Conservation (phyloP, 2,888 invertebrate species). For the Caenorhabditis sp. region DNA sequence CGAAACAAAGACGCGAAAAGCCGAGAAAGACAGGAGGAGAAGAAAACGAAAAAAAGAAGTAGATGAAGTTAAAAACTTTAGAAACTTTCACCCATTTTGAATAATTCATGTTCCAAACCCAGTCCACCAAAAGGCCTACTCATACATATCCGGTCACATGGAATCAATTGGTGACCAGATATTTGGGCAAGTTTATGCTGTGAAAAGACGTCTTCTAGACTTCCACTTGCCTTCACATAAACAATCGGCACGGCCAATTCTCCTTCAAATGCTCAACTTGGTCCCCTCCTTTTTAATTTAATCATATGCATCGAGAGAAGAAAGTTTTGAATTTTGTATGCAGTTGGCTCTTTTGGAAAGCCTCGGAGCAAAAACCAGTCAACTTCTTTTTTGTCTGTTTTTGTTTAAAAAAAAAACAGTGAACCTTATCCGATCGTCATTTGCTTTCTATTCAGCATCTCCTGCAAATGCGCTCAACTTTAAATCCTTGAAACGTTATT, state of each 20-base stretch:
- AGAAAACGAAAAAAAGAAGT: constrained; percentile 5
- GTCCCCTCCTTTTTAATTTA: constrained; percentile 47
- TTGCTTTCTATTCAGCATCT: too few species aligned
- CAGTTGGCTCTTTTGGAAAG: constrained; percentile 20
- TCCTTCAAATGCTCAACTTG: constrained; percentile 1
- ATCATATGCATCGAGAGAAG: constrained; percentile 32
- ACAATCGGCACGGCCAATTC: constrained; percentile 49
- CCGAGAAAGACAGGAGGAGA: constrained; percentile 19
- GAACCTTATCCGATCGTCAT: too few species aligned
- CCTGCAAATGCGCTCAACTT: too few species aligned
- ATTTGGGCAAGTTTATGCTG: constrained; percentile 51
- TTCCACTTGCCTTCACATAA: constrained; percentile 65
- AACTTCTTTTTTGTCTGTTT: not conserved
- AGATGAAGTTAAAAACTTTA: constrained; percentile 36
- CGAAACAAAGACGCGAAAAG: not conserved
- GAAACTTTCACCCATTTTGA: constrained; percentile 54
- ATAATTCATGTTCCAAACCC: constrained; percentile 47
- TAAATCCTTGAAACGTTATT: constrained; percentile 25
- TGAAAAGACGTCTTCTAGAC: constrained; percentile 39
- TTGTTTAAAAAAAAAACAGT: too few species aligned
- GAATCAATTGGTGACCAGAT: constrained; percentile 63
- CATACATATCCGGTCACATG: constrained; percentile 64
- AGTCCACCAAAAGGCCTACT: constrained; percentile 45
- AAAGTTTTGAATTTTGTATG: not conserved
- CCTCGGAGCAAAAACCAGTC: constrained; percentile 13